These are phyloP conservation scores for Zoanthus gigantus DNA, from an alignment of 92 coral and sea anemone species.

Conservation along the genomic window DNA sequence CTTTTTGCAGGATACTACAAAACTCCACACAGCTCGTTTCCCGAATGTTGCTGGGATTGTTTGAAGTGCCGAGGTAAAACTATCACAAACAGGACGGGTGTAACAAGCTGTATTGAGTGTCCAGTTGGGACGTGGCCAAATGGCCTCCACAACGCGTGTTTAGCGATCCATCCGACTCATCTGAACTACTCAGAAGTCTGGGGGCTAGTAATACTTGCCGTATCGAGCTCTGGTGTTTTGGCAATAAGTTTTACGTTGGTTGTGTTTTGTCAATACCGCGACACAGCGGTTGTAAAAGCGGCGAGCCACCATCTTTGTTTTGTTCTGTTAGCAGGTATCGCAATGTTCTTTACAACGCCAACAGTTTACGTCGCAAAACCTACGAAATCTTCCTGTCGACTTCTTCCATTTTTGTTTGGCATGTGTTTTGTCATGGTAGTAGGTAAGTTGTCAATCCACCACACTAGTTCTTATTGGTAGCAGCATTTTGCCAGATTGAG, in stretches of 20 bases:
- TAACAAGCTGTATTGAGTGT: slow-evolving; percentile 75
- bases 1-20: slow-evolving; percentile 63
- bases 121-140: slow-evolving; percentile 74
- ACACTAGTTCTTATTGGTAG: neutral
- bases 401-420: slow-evolving; percentile 74
- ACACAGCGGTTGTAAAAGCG: slow-evolving; percentile 78
- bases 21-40: slow-evolving; percentile 65
- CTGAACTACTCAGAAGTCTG: slow-evolving; percentile 65
- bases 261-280: slow-evolving; percentile 55
- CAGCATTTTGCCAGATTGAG: too few relatives aligned
- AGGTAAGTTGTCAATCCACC: slow-evolving; percentile 52
- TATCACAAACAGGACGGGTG: slow-evolving; percentile 61
- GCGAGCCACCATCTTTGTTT: slow-evolving; percentile 80
- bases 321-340: slow-evolving; percentile 70
- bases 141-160: slow-evolving; percentile 68
- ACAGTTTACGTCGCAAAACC: slow-evolving; percentile 61
- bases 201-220: slow-evolving; percentile 58
- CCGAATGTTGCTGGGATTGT: slow-evolving; percentile 91
- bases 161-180: slow-evolving; percentile 59
- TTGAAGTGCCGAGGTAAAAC: slow-evolving; percentile 70
- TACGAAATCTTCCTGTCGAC: slow-evolving; percentile 53
- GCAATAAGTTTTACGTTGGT: slow-evolving; percentile 52
- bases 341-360: slow-evolving; percentile 72
- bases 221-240: slow-evolving; percentile 63
- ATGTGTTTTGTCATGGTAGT: slow-evolving; percentile 70